Base-by-base conservation (phyloP, 2,888 invertebrate species). In the Eupithecia subumbrata region DNA sequence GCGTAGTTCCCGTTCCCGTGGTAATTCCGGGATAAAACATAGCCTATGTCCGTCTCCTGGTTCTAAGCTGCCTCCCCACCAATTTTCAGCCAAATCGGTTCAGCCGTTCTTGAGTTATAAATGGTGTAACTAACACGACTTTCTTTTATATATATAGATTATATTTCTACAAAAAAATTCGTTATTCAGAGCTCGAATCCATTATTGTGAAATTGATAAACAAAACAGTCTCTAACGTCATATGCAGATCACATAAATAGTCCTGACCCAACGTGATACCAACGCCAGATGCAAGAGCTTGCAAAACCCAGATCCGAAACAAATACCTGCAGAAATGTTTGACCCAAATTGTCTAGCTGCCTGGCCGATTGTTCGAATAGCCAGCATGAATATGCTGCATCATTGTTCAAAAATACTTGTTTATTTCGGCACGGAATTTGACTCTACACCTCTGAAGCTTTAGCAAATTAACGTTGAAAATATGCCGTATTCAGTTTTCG, bases 241-340 rank as follows among this genome's bases (percentile, higher is more conserved):
- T 68, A 45, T 64, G 74, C 67, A 60, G 34, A 74, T 69, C 74
- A 30, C 66, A 72, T 72, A 72, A 74, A 77, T 74, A 77, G 72
- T 74, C 70, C 72, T 72, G 67, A 70, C 74, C 72, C 45, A 71
- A 71, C 68, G 72, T 72, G 69, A 76, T 71, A 68, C 66, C 43
- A 69, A 72, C 60, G 69, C 71, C 73, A 77, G 72, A 73, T 72
- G 76, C 74, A 69, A 72, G 74, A 70, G 67, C 72, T 77, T 77
- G 77, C 77, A 75, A 75, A 75, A 77, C 56, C 66, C 73, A 73
- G 77, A 75, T 77, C 70, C 48, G 45, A 73, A 77, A 75, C 73
- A 73, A 75, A 77, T 73, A 71, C 74, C 74, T 71, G 64, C 73
- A 74, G 67, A 77, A 75, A 77, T 77, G 71, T 77, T 77, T 77